Conservation (phyloP, 2,113 vertebrate species). For the Coturnix japonica region DNA sequence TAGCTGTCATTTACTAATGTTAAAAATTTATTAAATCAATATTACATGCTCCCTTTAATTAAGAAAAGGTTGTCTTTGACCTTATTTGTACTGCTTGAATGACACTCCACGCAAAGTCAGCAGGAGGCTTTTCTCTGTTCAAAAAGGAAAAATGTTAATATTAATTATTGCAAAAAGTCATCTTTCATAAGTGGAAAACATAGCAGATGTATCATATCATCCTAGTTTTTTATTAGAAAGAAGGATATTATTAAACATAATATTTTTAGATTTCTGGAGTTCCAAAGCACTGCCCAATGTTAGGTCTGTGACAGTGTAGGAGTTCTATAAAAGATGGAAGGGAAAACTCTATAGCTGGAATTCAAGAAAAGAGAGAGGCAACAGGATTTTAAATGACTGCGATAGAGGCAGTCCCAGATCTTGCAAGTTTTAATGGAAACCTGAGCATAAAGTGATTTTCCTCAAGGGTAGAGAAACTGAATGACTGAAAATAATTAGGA, state of each 20-base stretch:
- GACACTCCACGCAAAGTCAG: constrained; percentile 19
- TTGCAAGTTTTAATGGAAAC: not conserved
- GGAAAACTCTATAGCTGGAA: not conserved
- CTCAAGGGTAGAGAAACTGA: not conserved
- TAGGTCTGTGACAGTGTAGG: not conserved
- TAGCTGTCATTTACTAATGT: constrained; percentile 72
- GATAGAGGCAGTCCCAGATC: not conserved
- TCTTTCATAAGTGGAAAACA: not conserved
- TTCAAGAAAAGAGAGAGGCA: not conserved
- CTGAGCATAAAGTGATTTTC: not conserved
- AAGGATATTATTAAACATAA: not conserved
- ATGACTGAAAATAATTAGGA: not conserved
- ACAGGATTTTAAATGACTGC: not conserved
- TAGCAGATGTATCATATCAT: not conserved
- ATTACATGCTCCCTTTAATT: constrained; percentile 73
- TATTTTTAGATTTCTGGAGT: not conserved
- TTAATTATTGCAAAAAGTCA: not conserved
- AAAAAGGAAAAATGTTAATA: not conserved
- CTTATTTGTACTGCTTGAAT: constrained; percentile 62
- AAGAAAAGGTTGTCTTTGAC: constrained; percentile 66
- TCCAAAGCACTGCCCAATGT: not conserved
- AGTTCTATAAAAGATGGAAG: not conserved
- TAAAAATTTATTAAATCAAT: constrained; percentile 80
- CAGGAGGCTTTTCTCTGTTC: constrained; percentile 16
- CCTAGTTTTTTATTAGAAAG: not conserved